These are phyloP conservation scores for Aphodius granarius DNA, from an alignment of 2,888 invertebrate species.

Conservation along the genomic window DNA sequence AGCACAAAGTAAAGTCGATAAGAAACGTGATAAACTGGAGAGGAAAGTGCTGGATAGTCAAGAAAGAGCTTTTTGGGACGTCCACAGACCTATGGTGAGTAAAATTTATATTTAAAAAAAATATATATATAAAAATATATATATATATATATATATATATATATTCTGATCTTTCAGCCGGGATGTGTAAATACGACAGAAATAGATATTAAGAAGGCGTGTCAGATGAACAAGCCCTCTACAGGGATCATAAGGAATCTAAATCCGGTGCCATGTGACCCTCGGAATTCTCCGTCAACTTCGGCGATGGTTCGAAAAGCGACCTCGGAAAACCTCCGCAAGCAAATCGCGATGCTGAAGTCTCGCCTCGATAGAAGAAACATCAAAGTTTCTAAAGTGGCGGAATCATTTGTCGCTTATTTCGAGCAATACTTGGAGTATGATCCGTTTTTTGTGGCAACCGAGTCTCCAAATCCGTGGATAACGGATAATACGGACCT, in stretches of 20 bases:
- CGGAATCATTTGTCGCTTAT: conserved; percentile 88
- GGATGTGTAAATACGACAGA: conserved; percentile 99
- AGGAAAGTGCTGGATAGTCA: conserved; percentile 98
- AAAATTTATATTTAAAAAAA: background rate
- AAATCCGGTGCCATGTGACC: conserved; percentile 43
- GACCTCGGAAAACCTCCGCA: conserved; percentile 56
- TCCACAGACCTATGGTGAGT: conserved; percentile 94
- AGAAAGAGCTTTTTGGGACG: conserved; percentile 99
- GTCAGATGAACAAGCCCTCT: conserved; percentile 62
- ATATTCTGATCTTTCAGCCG: conserved; percentile 69
- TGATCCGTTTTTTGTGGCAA: conserved; percentile 90
- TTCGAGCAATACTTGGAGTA: conserved; percentile 96
- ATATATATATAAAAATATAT: background rate
- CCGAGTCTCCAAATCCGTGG: conserved; percentile 98
- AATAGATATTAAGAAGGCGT: conserved; percentile 96
- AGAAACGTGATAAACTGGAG: conserved; percentile 97
- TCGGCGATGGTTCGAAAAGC: conserved; percentile 47
- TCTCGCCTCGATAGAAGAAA: conserved; percentile 83
- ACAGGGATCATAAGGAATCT: conserved; percentile 52
- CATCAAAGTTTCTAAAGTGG: conserved; percentile 90
- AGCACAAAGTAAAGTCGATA: conserved; percentile 92
- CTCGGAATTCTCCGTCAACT: conserved; percentile 59
- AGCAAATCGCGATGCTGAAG: conserved; percentile 74
- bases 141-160: background rate
- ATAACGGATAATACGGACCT: conserved; percentile 91